Evolutionary conservation across 1,140 invertebrate genomes (phyloP), one percentile per base, ranked within the genome.

Genomic region (Scaptodrosophila lebanonensis): DNA sequence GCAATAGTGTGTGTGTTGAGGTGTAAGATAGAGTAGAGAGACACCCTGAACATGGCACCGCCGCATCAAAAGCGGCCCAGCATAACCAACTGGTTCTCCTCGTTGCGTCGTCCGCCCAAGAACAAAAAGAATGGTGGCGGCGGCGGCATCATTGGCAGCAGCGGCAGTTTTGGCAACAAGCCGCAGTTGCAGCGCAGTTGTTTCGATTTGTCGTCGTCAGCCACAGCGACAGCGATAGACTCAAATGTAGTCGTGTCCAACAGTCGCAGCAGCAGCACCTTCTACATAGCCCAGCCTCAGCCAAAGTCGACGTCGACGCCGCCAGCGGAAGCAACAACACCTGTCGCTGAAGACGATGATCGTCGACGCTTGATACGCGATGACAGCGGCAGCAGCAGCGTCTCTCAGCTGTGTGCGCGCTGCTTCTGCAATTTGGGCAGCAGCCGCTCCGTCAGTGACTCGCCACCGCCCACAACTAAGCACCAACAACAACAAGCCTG

Each of bases 41-140:
- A 36, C 12, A 18, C 53, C 25, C 72, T 83, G 29, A 63, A 82
- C 39, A 77, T 73, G 60, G 59, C 71, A n/a, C 51, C 73, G 17
- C 44, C 76, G 20, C 84, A 86, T 1, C 82, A 91, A 87, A 90
- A 87, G 73, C 89, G 87, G 70, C 90, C 85, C 83, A 91, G 89
- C 67, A 91, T 92, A 30, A 90, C 90, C 49, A 92, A 91, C 72
- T 94, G 93, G 93, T 94, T 94, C 85, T 92, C 91, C 44, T 94
- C 93, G 44, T 77, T 94, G 66, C 90, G 92, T 39, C 89, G 92
- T 22, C 89, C 89, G 58, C 89, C 88, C 38, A 91, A 90, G 66
- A 88, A 82, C 48, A 88, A 88, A 60, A 89, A 87, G 60, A 40
- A 33, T n/a, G 8, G 2, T n/a, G 3, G 3, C 32, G 12, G 42